Evolutionary conservation across 2,797 vertebrate genomes (phyloP), one percentile per base, ranked within the genome.

Genomic region (Pseudopleuronectes americanus): DNA sequence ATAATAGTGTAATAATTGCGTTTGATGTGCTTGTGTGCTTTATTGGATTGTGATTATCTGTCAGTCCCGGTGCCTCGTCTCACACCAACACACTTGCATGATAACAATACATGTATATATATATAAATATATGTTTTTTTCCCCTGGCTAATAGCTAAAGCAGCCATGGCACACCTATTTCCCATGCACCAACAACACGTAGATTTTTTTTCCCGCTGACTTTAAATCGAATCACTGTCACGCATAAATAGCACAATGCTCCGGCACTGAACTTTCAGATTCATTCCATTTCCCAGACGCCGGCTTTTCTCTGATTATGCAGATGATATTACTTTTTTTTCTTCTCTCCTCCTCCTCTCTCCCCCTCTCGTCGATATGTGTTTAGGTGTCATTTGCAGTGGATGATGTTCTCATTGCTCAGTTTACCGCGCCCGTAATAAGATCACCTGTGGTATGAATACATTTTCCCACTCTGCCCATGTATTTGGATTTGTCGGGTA

Each of bases 401-500:
- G 88, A 93, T 92, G 88, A 93, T 92, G 85, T 92, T 91, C 87
- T 90, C 89, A 84, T 90, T 88, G 85, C 83, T 90, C 86, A 89
- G 87, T 93, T 93, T 92, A 90, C 87, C 80, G 79, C 89, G 49
- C 82, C 90, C 75, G 47, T 90, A 92, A 93, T 91, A 93, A 92
- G 90, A 94, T 92, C 92, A 92, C 91, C 89, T 90, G 85, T 90
- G 87, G 87, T 90, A 91, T 87, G 91, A 93, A 94, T 92, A 94
- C 88, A 94, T 92, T 92, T 88, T 90, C 90, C 71, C 88, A 88
- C 84, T 93, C 84, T 84, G 84, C 84, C 85, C 74, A 68, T 84
- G 80, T 92, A 93, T 94, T 94, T 93, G 92, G 91, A 92, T 94
- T 93, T 92, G 89, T 85, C 87, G 92, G 87, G 87, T 93, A 93